Base-by-base conservation (phyloP, 2,888 invertebrate species). In the Acanthoscelides obtectus region DNA sequence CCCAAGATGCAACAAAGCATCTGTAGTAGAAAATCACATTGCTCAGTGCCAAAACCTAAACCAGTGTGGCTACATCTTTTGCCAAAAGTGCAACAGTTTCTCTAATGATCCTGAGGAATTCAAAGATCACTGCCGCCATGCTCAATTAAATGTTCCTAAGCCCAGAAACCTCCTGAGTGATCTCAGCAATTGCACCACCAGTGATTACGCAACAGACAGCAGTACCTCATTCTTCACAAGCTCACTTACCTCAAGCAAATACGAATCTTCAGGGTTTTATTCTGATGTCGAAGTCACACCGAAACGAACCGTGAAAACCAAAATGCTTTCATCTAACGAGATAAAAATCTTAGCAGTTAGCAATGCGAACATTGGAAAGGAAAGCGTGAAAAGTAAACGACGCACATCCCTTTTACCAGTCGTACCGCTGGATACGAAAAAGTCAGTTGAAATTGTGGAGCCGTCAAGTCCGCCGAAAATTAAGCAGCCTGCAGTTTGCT, bases 31-130 rank as follows among this genome's bases (percentile, higher is more conserved):
- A 63, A 80, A 79, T 65, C 80, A 77, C 71, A 82, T 85, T 64
- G 81, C 80, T 22, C 84, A 85, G 69, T 85, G 85, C 70, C 81
- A 80, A 71, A 79, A 80, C 69, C 64, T 76, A 20, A 72, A 73
- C 17, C 75, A 76, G 22, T 85, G 85, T 72, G 83, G 84, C 6
- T 83, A 81, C 73, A 84, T 85, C 70, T 81, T 79, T 72, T 85
- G 85, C 74, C 77, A 77, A 63, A 79, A 80, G 63, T 85, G 85
- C 76, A 75, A 78, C 8, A 83, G 84, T 73, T 82, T 78, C 69
- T 80, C 84, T 0, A 78, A 76, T 25, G 79, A 79, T 21, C 83
- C 84, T 3, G 80, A 82, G 70, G 76, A 82, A 71, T 85, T 85
- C 76, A 74, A 77, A 67, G 84, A 85, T 73, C 79, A 78, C 73